A percentile compares a stretch with the other conserved stretches of the same genome.
Conservation (phyloP, 2,797 vertebrate genomes). For the Melanotaenia maccullochi region DNA sequence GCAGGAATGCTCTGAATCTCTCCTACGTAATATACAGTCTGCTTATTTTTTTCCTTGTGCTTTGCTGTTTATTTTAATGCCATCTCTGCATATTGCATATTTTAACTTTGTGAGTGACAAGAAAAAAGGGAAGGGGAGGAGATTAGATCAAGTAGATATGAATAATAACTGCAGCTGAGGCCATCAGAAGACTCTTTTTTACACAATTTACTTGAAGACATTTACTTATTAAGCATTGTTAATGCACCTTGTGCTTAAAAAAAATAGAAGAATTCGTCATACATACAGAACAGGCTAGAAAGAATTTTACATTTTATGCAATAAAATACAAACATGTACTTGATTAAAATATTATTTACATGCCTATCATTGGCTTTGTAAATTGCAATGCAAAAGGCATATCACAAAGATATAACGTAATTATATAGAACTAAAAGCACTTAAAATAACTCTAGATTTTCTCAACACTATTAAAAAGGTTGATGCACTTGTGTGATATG, state of each 20-base stretch:
- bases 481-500: neutral
- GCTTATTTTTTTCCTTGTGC: neutral
- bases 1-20: conserved; percentile 8
- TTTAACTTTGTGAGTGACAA: conserved; percentile 32
- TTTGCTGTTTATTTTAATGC: conserved; percentile 24
- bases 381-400: neutral
- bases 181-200: conserved; percentile 19
- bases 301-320: neutral
- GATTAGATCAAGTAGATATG: conserved; percentile 4
- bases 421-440: neutral
- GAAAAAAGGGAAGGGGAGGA: conserved; percentile 2
- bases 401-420: neutral
- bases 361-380: neutral
- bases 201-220: conserved; percentile 32
- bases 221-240: conserved; percentile 32
- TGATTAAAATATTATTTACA: neutral
- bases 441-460: neutral
- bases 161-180: conserved; percentile 35
- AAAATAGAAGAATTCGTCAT: neutral
- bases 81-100: conserved; percentile 4
- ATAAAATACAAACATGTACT: neutral
- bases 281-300: neutral
- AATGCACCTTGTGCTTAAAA: conserved; percentile 28
- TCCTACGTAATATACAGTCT: neutral
- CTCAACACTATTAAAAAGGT: neutral